Base-by-base conservation (phyloP, 92 coral and sea anemone genomes). In the Porites evermanni region DNA sequence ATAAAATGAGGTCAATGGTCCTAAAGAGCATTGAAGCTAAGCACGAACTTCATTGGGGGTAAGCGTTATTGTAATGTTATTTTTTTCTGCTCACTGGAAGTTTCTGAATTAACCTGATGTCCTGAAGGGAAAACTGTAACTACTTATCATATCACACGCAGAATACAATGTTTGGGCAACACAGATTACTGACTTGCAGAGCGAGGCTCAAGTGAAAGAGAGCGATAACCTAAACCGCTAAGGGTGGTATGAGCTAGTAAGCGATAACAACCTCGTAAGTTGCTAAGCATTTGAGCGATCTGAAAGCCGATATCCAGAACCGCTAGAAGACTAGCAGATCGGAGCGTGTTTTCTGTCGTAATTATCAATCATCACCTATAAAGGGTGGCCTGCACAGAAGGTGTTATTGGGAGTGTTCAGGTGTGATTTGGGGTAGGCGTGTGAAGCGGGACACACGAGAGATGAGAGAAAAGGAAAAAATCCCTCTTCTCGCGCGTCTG, bases 31-130 rank as follows among this genome's bases (percentile, higher is more conserved):
- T 80, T 18, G 75, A 80, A 18, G 24, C 47, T 1, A 67, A 65
- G 20, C 20, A 44, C 47, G 63, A 67, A 52, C 12, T 67, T 53
- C 50, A 81, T 23, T 81, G 85, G 77, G 4, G 26, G 85, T 69
- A 52, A 81, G 51, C 18, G 4, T 64, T 79, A 7, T 1, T 79
- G 1, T 60, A 47, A 24, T 1, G 26, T n/a, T n/a, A n/a, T n/a
- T n/a, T 24, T 24, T 24, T 24, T 24, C 26, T 24, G 26, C 26
- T 24, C 26, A 24, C 26, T 24, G 26, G 1, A 24, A 24, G 26
- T 24, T 24, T 24, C 26, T 24, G 26, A 24, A 24, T 24, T 24
- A 0, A 24, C 26, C 26, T 24, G 26, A 24, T 24, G 26, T 24
- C 26, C 26, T 0, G 1, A 24, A 24, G 26, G 26, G 1, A 4